Evolutionary conservation across 2,797 vertebrate species (phyloP).

Genomic region (Pterois miles): DNA sequence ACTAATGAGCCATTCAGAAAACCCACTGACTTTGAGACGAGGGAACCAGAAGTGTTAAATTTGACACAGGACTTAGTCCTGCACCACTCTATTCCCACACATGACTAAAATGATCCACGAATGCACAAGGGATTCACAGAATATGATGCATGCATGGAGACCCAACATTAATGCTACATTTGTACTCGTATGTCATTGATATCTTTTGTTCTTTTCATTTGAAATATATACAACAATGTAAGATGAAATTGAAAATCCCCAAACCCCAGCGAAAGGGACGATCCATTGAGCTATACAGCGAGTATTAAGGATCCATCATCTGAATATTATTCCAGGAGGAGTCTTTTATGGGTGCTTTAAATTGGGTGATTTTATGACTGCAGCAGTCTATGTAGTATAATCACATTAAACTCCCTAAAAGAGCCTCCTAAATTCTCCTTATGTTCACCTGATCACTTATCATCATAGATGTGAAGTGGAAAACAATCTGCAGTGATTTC

Average conservation of each 20-base stretch:
- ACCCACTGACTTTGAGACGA: no score
- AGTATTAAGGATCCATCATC: constrained; percentile 53
- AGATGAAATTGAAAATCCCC: constrained; percentile 5
- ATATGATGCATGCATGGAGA: background rate
- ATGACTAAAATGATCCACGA: background rate
- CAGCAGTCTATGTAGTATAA: constrained; percentile 64
- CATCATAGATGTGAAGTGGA: constrained; percentile 18
- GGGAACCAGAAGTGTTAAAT: no score
- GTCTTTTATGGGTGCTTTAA: constrained; percentile 68
- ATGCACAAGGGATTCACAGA: background rate
- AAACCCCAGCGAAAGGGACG: background rate
- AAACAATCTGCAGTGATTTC: constrained; percentile 47
- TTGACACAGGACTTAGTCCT: no score
- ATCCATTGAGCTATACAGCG: constrained; percentile 2
- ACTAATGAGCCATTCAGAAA: no score
- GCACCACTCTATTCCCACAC: background rate
- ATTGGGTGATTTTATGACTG: constrained; percentile 66
- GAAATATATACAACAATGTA: background rate
- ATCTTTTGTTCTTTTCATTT: constrained; percentile 5
- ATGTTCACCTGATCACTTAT: constrained; percentile 50
- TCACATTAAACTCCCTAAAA: constrained; percentile 61
- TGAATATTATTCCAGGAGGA: constrained; percentile 60
- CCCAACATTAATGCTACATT: background rate
- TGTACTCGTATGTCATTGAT: background rate
- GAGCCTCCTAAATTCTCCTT: constrained; percentile 59